phyloP scores from a whole-genome alignment of 2,888 invertebrate genomes.

The Holacanthella duospinosa region DNA sequence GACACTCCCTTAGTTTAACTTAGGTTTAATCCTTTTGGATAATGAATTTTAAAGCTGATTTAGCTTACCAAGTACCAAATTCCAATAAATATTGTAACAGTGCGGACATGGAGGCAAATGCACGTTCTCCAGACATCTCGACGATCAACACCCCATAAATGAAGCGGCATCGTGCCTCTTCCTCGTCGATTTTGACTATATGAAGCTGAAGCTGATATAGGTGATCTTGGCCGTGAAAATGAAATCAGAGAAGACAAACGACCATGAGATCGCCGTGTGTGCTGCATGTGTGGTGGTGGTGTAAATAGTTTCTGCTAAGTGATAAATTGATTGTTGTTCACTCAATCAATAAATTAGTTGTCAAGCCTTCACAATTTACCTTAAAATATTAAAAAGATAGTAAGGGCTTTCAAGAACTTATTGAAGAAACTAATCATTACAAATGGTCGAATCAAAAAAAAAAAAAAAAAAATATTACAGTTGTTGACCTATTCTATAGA shows the following conservation, averaged over 20 bases:
- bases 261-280: background rate
- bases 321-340: too few relatives aligned
- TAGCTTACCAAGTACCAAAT: conserved; percentile 69
- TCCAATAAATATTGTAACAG: conserved; percentile 67
- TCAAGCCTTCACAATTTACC: too few relatives aligned
- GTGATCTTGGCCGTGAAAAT: background rate
- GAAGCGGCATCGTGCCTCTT: conserved; percentile 26
- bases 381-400: too few relatives aligned
- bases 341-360: too few relatives aligned
- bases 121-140: conserved; percentile 69
- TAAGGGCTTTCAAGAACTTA: too few relatives aligned
- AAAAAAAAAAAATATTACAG: too few relatives aligned
- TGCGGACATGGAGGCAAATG: conserved; percentile 71
- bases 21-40: background rate
- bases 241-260: background rate
- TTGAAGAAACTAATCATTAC: too few relatives aligned
- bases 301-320: too few relatives aligned
- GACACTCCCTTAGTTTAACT: too few relatives aligned
- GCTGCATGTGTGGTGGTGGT: background rate
- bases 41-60: background rate
- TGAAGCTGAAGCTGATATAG: background rate
- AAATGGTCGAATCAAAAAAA: too few relatives aligned
- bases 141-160: conserved; percentile 45
- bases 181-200: background rate
- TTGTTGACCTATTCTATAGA: too few relatives aligned